A percentile compares a stretch with the other conserved stretches of the same genome.
phyloP scores from a whole-genome alignment of 2,113 vertebrate genomes.

The Progne subis region DNA sequence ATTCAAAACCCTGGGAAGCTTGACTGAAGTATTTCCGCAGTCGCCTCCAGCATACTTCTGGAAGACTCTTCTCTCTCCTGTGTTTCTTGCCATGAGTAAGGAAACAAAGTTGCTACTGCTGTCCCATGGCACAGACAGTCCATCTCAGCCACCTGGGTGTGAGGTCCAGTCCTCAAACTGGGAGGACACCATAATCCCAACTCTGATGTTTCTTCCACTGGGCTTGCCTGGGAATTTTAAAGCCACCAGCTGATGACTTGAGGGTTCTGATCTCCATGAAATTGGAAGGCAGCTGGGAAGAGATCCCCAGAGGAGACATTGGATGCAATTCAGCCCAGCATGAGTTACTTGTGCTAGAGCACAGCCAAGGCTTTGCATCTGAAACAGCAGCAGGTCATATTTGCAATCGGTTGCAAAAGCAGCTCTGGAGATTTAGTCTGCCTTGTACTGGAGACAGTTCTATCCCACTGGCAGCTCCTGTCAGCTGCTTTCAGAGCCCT shows the following conservation, averaged over 20 bases:
- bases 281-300: neutral
- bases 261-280: neutral
- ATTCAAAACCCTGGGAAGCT: constrained; percentile 11
- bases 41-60: constrained; percentile 15
- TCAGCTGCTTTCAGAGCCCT: neutral
- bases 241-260: neutral
- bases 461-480: neutral
- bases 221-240: neutral
- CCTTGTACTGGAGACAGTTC: neutral
- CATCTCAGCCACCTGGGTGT: neutral
- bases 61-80: neutral
- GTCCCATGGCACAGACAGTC: neutral
- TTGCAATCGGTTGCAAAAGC: neutral
- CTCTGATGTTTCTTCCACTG: neutral
- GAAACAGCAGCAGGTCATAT: neutral
- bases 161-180: neutral
- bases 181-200: neutral
- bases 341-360: neutral
- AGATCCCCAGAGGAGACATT: neutral
- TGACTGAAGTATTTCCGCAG: constrained; percentile 40
- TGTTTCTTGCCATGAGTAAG: neutral
- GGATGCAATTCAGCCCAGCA: fast-evolving
- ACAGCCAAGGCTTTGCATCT: neutral
- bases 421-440: neutral
- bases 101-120: neutral